These are phyloP conservation scores for Neoseiulus cucumeris DNA, from an alignment of 1,140 invertebrate genomes.

Conservation along the genomic window DNA sequence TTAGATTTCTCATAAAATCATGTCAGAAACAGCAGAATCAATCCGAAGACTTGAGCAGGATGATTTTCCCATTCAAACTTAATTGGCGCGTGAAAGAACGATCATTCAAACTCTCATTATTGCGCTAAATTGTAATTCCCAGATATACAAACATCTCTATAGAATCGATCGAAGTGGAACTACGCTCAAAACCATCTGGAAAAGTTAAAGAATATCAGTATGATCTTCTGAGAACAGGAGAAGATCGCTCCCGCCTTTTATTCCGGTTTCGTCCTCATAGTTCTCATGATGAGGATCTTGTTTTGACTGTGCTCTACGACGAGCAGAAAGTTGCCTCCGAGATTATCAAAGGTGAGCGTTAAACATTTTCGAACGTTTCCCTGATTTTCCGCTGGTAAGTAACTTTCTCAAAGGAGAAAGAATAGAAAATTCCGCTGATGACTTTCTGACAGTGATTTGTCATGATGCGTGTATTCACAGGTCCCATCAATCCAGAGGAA, in stretches of 20 bases:
- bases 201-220: not conserved
- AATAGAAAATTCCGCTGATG: too few relatives aligned
- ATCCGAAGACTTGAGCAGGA: too few relatives aligned
- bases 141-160: conserved; percentile 7
- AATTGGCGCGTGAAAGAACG: too few relatives aligned
- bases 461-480: conserved; percentile 35
- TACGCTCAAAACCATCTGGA: not conserved
- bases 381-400: too few relatives aligned
- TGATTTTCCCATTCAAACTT: too few relatives aligned
- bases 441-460: too few relatives aligned
- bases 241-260: not conserved
- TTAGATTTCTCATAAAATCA: conserved; percentile 1
- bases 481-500: conserved; percentile 51
- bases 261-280: not conserved
- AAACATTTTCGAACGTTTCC: too few relatives aligned
- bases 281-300: not conserved
- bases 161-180: not conserved
- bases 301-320: not conserved
- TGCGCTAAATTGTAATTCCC: not conserved
- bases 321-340: not conserved
- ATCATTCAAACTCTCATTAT: too few relatives aligned
- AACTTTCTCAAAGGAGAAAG: too few relatives aligned
- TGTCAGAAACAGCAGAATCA: too few relatives aligned
- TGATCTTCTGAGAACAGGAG: not conserved
- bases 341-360: not conserved